Evolutionary conservation across 2,888 invertebrate species (phyloP), one percentile per base, ranked within the genome.

Genomic region (Bellardia pandia): DNA sequence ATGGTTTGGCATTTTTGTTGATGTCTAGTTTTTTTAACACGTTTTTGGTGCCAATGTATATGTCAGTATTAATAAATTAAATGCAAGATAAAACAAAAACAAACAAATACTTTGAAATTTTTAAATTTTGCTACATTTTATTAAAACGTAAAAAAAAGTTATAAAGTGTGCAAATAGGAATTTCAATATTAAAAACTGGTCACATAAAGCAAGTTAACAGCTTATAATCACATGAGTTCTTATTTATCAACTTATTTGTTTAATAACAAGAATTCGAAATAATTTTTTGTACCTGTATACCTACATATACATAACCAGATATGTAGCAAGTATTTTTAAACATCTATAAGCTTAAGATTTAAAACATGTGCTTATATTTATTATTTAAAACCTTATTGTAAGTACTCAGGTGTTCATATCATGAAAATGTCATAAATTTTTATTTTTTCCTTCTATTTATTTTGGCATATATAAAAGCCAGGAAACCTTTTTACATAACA

Each of bases 341-440:
- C 23, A 23, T 23, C 23, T 23, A 0, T 37, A 37, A 37, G 37
- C 37, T 37, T 3, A 37, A 37, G n/a, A 4, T 37, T 33, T 56
- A 0, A 33, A 64, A 33, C 9, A 74, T 40, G 13, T 48, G 13
- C 42, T 53, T 13, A 42, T 33, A 58, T 30, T 11, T 3, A 58
- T 9, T 11, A 13, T 30, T 2, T 58, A 3, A 75, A 40, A 68
- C 11, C 66, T 40, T 13, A 53, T 23, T 48, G 53, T 13, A 45
- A 2, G 45, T 53, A 71, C 84, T 78, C 84, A 84, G 84, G 74
- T 78, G 78, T 74, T 78, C 72, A 51, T 66, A 84, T 78, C 58
- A 72, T 56, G 56, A 77, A 84, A 72, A 48, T 78, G 72, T 78
- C 77, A 83, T 77, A 83, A 62, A 76, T 69, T 60, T 76, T 23